Evolutionary conservation across 1,140 invertebrate species (phyloP), one percentile per base, ranked within the genome.

Genomic region (Mylabris phalerata): DNA sequence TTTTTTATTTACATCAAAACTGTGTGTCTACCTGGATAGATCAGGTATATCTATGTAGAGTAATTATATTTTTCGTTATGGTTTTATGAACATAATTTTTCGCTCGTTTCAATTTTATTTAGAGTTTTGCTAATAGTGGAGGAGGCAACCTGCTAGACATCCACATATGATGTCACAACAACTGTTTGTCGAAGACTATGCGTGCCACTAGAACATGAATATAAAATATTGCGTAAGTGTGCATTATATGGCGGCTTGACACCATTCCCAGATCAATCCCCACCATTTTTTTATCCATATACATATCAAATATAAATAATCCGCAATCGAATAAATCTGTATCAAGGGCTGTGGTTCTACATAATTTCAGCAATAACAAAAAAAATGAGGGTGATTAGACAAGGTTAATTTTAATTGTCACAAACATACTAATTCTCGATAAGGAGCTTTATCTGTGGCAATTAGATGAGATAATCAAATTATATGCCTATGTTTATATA

Each of bases 251-350:
- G 60, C 61, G 58, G 62, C 41, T 59, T 68, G 66, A 68, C 66
- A 68, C 64, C 66, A 68, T 68, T 68, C 66, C 57, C 62, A 67
- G 45, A 57, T 59, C 56, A 42, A 46, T 52, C 55, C 59, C 51
- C 57, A 43, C 42, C 41, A 27, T 46, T 25, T 39, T 48, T 27
- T 44, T 4, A 42, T 32, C 32, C 41, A 42, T 42, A 42, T 10
- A 42, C 32, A 42, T 10, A 42, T 42, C 9, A 5, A 42, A 42
- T 9, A 42, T 42, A n/a, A n/a, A 42, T 42, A 42, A 42, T 42
- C 9, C 5, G 10, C 41, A 42, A 42, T n/a, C 4, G 3, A 42
- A 42, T 4, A 42, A 42, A 42, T 42, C 32, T 32, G 7, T 32
- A 32, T 32, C 32, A 32, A 32, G 32, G 32, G 32, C 32, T 32